phyloP scores from a whole-genome alignment of 2,888 invertebrate genomes.

The Cheilosia urbana region DNA sequence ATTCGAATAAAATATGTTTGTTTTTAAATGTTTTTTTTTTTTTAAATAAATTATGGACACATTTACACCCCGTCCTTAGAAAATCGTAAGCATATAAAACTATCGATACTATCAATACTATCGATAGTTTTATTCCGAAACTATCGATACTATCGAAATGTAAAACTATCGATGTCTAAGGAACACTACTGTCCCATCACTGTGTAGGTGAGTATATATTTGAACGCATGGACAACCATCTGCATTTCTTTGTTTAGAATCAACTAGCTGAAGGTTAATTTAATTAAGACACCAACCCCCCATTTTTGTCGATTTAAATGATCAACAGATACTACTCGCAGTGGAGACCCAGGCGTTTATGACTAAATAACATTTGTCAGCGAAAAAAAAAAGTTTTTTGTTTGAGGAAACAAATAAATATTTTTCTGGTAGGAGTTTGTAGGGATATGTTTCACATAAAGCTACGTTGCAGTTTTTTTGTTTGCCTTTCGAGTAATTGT shows the following conservation, averaged over 20 bases:
- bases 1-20: too few species aligned
- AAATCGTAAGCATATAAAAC: too few species aligned
- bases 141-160: too few species aligned
- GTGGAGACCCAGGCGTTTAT: constrained; percentile 24
- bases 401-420: constrained; percentile 13
- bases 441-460: too few species aligned
- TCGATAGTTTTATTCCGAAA: too few species aligned
- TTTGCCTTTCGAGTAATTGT: background rate
- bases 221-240: constrained; percentile 4
- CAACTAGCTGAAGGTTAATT: constrained; percentile 60
- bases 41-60: too few species aligned
- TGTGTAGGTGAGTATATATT: background rate
- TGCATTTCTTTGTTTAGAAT: constrained; percentile 33
- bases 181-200: too few species aligned
- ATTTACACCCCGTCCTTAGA: too few species aligned
- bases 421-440: background rate
- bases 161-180: too few species aligned
- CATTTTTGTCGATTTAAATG: constrained; percentile 12
- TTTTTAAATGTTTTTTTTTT: too few species aligned
- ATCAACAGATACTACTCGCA: background rate
- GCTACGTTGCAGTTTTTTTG: too few species aligned
- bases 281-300: constrained; percentile 51
- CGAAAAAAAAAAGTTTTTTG: constrained; percentile 36
- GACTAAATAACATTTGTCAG: constrained; percentile 51
- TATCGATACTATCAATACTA: too few species aligned